phyloP scores from a whole-genome alignment of 2,797 vertebrate species.

The Sebastes oblongus region DNA sequence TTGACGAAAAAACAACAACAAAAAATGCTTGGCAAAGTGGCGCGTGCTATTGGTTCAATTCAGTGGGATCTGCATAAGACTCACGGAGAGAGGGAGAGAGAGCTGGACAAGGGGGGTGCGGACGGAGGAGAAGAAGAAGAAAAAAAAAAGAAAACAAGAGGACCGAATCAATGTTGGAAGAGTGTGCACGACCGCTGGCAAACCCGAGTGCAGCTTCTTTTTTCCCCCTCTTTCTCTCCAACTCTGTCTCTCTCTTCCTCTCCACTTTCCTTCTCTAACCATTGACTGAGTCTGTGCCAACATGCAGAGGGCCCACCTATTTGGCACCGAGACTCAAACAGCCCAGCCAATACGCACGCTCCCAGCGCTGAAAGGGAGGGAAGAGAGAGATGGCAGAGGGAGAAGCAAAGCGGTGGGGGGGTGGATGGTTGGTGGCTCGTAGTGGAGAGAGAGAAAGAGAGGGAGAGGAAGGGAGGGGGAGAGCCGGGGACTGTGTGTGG shows the following conservation, averaged over 20 bases:
- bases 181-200: slow-evolving; percentile 85
- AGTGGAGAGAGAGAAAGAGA: slow-evolving; percentile 70
- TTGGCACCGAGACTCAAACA: slow-evolving; percentile 87
- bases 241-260: slow-evolving; percentile 87
- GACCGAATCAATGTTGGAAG: slow-evolving; percentile 86
- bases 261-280: slow-evolving; percentile 91
- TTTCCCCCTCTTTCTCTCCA: slow-evolving; percentile 83
- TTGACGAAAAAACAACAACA: slow-evolving; percentile 38
- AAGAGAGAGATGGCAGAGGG: slow-evolving; percentile 74
- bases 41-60: slow-evolving; percentile 85
- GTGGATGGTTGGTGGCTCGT: slow-evolving; percentile 72
- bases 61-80: slow-evolving; percentile 82
- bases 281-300: slow-evolving; percentile 92
- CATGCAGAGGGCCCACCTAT: slow-evolving; percentile 91
- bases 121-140: slow-evolving; percentile 71
- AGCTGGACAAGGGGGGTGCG: slow-evolving; percentile 67
- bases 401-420: slow-evolving; percentile 58
- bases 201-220: slow-evolving; percentile 83
- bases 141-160: slow-evolving; percentile 79
- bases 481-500: slow-evolving; percentile 78
- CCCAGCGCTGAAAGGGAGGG: slow-evolving; percentile 85
- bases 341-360: slow-evolving; percentile 91
- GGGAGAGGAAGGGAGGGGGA: slow-evolving; percentile 53
- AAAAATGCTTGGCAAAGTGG: slow-evolving; percentile 82
- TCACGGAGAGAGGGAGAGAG: slow-evolving; percentile 69